phyloP scores from a whole-genome alignment of 2,113 vertebrate genomes.

The Nesogale talazaci region DNA sequence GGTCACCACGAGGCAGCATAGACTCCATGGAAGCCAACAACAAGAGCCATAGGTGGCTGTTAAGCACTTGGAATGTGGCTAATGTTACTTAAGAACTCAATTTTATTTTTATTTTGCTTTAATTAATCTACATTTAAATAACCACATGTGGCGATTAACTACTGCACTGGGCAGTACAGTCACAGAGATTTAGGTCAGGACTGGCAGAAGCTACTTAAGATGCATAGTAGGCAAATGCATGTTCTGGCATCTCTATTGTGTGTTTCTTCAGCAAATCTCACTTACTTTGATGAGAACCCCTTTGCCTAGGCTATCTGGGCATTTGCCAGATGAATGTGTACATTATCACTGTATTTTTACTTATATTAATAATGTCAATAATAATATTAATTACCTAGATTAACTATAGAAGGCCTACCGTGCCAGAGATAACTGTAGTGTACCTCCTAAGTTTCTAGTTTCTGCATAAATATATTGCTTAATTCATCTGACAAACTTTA shows the following conservation, averaged over 20 bases:
- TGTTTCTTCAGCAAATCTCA: background rate
- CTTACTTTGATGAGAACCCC: background rate
- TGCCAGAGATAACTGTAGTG: background rate
- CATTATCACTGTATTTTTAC: background rate
- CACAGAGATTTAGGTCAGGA: background rate
- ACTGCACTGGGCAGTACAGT: background rate
- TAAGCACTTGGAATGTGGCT: background rate
- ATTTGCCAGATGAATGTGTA: background rate
- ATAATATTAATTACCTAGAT: background rate
- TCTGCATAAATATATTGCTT: slow-evolving; percentile 76
- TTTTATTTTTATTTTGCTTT: background rate
- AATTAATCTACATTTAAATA: slow-evolving; percentile 17
- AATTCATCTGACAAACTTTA: slow-evolving; percentile 81
- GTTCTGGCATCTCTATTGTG: background rate
- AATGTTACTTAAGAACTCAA: background rate
- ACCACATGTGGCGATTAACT: background rate
- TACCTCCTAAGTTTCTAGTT: slow-evolving; percentile 31
- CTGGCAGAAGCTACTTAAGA: background rate
- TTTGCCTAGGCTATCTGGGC: background rate
- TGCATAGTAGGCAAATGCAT: background rate
- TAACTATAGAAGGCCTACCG: background rate
- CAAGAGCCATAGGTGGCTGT: background rate
- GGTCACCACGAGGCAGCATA: background rate
- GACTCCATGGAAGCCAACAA: background rate
- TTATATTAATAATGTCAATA: background rate